Percentiles rank a stretch among this genome's conserved stretches.
These are phyloP conservation scores for Anguilla anguilla DNA, from an alignment of 2,797 vertebrate species.

Conservation along the genomic window DNA sequence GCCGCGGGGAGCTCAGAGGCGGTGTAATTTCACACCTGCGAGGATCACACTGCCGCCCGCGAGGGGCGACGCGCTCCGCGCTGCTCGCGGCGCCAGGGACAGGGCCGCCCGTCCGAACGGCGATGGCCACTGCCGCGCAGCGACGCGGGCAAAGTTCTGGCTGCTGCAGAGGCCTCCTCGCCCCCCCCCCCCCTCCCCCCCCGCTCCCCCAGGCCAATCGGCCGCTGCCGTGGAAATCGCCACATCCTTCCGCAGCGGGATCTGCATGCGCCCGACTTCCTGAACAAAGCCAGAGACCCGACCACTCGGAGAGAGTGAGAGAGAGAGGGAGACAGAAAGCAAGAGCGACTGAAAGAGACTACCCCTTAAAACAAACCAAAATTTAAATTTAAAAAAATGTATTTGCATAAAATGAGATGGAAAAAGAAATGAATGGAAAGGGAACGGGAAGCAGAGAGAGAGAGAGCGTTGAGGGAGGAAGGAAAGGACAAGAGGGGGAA, in stretches of 20 bases:
- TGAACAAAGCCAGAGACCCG: not conserved
- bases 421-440: not conserved
- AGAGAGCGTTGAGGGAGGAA: not conserved
- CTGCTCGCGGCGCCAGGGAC: not conserved
- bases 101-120: too few relatives aligned
- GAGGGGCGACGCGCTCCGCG: too few relatives aligned
- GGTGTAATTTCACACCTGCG: constrained; percentile 5
- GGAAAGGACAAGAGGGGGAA: not conserved
- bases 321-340: not conserved
- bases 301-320: not conserved
- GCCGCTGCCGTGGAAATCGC: not conserved
- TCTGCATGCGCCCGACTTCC: not conserved
- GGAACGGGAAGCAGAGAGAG: not conserved
- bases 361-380: too few relatives aligned
- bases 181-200: not conserved
- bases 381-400: too few relatives aligned
- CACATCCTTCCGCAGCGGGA: constrained; percentile 5
- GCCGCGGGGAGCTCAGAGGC: not conserved
- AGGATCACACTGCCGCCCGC: not conserved
- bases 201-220: not conserved
- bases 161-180: not conserved
- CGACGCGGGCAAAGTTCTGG: not conserved
- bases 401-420: not conserved
- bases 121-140: not conserved
- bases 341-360: too few relatives aligned